phyloP scores from a whole-genome alignment of 2,888 invertebrate genomes.

The Vanessa cardui region DNA sequence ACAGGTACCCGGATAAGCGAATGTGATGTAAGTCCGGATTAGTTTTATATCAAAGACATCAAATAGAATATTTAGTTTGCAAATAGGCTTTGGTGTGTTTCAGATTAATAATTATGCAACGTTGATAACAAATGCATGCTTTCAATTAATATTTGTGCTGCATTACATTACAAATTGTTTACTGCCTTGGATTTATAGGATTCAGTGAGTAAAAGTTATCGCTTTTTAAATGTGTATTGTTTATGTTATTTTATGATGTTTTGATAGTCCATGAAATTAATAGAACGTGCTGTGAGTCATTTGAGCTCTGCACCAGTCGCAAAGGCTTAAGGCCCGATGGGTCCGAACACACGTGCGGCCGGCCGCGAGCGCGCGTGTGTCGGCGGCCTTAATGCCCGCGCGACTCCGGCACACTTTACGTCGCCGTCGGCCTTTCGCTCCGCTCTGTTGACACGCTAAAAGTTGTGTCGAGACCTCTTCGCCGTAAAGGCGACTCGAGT shows the following conservation, averaged over 20 bases:
- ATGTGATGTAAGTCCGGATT: conserved; percentile 27
- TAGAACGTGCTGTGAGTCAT: not conserved
- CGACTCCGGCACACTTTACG: not conserved
- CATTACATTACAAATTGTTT: not conserved
- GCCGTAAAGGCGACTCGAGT: conserved; percentile 9
- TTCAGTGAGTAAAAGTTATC: too few species aligned
- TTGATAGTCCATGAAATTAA: too few species aligned
- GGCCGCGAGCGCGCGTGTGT: not conserved
- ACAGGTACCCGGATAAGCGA: conserved; percentile 18
- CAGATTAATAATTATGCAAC: not conserved
- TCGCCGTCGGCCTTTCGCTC: conserved; percentile 8
- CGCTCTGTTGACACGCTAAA: conserved; percentile 24
- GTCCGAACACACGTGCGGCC: not conserved
- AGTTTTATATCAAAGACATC: conserved; percentile 24
- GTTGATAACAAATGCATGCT: not conserved
- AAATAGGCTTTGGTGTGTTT: conserved; percentile 2
- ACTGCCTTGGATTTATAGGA: not conserved
- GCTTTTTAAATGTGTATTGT: too few species aligned
- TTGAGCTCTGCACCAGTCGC: not conserved
- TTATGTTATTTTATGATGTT: too few species aligned
- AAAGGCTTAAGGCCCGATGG: not conserved
- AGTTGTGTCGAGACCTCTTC: conserved; percentile 14
- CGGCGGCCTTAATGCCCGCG: not conserved
- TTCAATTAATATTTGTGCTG: not conserved
- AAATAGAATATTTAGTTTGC: conserved; percentile 23